phyloP scores from a whole-genome alignment of 2,888 invertebrate species.

The Phymatocera aterrima region DNA sequence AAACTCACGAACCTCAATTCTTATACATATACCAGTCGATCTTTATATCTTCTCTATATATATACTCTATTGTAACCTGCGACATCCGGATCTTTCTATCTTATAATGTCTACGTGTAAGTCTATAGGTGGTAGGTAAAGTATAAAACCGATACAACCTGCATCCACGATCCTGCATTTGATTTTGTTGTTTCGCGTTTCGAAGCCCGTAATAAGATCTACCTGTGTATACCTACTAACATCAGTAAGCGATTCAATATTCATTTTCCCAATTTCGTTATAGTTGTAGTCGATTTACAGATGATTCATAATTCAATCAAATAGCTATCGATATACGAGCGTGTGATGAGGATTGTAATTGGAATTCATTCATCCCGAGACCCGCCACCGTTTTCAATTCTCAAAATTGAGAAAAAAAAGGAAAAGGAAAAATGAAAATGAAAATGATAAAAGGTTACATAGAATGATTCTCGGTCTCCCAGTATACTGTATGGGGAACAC shows the following conservation, averaged over 20 bases:
- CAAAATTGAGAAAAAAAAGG: no score
- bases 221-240: background rate
- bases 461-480: background rate
- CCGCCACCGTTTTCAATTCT: no score
- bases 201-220: background rate
- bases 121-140: background rate
- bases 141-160: background rate
- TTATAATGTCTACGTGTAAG: background rate
- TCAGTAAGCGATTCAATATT: background rate
- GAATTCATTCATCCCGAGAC: no score
- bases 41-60: background rate
- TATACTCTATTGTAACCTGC: conserved; percentile 31
- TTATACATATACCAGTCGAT: background rate
- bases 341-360: no score
- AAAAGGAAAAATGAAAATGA: background rate
- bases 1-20: conserved; percentile 20
- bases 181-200: background rate
- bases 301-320: no score
- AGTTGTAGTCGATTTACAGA: no score
- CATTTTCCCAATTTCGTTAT: background rate
- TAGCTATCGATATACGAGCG: no score
- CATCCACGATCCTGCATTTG: background rate
- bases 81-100: conserved; percentile 36
- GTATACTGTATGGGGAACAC: background rate
- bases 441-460: background rate